A percentile compares a stretch with the other conserved stretches of the same genome.
These are phyloP conservation scores for Pangasius larnaudii DNA, from an alignment of 2,797 vertebrate genomes.

Conservation along the genomic window DNA sequence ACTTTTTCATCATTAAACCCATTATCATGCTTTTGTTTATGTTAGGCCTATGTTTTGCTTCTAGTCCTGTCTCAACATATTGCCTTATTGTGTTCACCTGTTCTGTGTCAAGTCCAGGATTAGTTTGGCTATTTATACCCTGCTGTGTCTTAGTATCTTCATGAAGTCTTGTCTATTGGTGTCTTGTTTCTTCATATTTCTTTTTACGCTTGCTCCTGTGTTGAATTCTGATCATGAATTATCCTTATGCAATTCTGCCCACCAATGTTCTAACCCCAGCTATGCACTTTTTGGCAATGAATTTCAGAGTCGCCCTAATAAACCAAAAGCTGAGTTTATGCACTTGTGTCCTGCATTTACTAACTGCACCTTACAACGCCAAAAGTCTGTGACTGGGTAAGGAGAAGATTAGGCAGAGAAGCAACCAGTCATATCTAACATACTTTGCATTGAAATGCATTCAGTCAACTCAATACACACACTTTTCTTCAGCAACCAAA, in stretches of 20 bases:
- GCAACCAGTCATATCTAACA: not conserved
- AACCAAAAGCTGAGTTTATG: not conserved
- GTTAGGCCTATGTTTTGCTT: not conserved
- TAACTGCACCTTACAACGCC: too few species aligned
- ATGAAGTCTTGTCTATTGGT: not conserved
- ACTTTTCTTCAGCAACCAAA: not conserved
- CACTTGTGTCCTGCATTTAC: too few species aligned
- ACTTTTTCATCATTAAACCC: too few species aligned
- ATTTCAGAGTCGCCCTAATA: not conserved
- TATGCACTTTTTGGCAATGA: not conserved
- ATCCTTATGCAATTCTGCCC: not conserved
- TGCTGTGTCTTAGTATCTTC: not conserved
- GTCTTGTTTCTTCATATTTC: too few species aligned
- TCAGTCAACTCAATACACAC: not conserved
- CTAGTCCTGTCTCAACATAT: not conserved
- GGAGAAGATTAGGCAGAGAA: too few species aligned
- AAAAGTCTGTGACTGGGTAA: too few species aligned
- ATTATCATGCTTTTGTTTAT: not conserved
- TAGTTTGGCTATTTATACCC: not conserved
- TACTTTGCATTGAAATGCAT: not conserved
- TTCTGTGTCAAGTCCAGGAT: not conserved
- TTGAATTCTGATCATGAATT: not conserved
- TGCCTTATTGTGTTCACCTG: not conserved
- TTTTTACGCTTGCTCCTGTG: too few species aligned
- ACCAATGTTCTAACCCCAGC: not conserved